These are phyloP conservation scores for Rambutsinella grinnellia DNA, from an alignment of 2,888 invertebrate species.

Conservation along the genomic window DNA sequence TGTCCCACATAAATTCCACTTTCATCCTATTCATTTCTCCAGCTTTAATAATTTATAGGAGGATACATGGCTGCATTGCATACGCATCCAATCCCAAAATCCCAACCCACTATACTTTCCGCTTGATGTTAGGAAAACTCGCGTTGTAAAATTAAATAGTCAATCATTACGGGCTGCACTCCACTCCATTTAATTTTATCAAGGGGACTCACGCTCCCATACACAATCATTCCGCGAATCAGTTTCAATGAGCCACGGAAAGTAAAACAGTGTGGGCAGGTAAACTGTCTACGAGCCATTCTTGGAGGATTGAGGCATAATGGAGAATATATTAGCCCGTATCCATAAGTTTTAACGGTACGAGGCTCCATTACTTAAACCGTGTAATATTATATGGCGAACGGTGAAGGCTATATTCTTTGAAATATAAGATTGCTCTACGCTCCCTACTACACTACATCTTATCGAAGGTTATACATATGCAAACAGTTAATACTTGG, in stretches of 20 bases:
- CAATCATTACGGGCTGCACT: slow-evolving; percentile 43
- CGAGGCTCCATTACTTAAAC: slow-evolving; percentile 44
- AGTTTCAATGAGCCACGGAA: background rate
- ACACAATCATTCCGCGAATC: background rate
- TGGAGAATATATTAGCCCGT: slow-evolving; percentile 45
- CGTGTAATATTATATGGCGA: slow-evolving; percentile 39
- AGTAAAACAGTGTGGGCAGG: slow-evolving; percentile 35
- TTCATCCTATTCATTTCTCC: background rate
- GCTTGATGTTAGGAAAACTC: no score
- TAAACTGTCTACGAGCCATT: slow-evolving; percentile 55
- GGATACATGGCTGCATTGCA: no score
- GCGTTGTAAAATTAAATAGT: slow-evolving; percentile 31
- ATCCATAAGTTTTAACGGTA: slow-evolving; percentile 48
- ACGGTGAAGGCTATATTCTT: no score
- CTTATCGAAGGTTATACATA: background rate
- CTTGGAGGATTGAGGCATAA: slow-evolving; percentile 45
- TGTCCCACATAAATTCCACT: background rate
- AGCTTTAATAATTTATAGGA: background rate
- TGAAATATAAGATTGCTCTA: no score
- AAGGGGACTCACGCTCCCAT: background rate
- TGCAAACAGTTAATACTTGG: slow-evolving; percentile 16
- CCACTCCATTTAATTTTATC: slow-evolving; percentile 47
- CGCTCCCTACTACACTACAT: no score
- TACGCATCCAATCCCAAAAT: no score
- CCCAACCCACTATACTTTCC: no score